Evolutionary conservation across 2,888 invertebrate genomes (phyloP), one percentile per base, ranked within the genome.

Genomic region (Euzophera pinguis): DNA sequence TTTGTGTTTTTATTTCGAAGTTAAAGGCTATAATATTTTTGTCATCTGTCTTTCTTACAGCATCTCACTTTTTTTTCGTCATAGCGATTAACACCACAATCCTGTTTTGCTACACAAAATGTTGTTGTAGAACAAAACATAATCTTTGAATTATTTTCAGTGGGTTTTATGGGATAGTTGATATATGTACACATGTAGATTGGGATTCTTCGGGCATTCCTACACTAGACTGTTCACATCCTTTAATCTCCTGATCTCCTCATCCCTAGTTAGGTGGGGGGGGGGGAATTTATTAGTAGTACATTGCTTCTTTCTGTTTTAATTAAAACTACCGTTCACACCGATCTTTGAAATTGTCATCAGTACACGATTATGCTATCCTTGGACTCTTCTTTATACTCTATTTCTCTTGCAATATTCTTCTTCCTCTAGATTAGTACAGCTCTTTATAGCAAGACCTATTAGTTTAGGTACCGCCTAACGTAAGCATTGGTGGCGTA

Each of bases 61-160:
- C 16, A 34, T 16, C 34, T 9, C 3, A 12, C 34, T 47, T 47
- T 12, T n/a, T 47, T 47, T 47, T n/a, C n/a, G n/a, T n/a, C n/a
- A n/a, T n/a, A n/a, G n/a, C n/a, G n/a, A n/a, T n/a, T n/a, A n/a
- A n/a, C 12, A 34, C 14, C 34, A 12, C n/a, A 12, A 13, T 12
- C 22, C 22, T 38, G 3, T 8, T 50, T 50, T 29, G 41, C 50
- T 39, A 14, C 12, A 39, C 32, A 1, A 38, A 52, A 50, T 39
- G 53, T 43, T 39, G 29, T 55, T 53, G 52, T 38, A 53, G 62
- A 64, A 73, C 75, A 69, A 50, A 42, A 50, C 42, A 34, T 73
- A 74, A 77, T 77, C 81, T 78, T 78, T 75, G 79, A 69, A 74
- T 59, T 56, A 63, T 61, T 71, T 67, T 75, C 17, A 63, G 68